These are phyloP conservation scores for Manis javanica DNA, from an alignment of 2,797 vertebrate genomes.

Conservation along the genomic window DNA sequence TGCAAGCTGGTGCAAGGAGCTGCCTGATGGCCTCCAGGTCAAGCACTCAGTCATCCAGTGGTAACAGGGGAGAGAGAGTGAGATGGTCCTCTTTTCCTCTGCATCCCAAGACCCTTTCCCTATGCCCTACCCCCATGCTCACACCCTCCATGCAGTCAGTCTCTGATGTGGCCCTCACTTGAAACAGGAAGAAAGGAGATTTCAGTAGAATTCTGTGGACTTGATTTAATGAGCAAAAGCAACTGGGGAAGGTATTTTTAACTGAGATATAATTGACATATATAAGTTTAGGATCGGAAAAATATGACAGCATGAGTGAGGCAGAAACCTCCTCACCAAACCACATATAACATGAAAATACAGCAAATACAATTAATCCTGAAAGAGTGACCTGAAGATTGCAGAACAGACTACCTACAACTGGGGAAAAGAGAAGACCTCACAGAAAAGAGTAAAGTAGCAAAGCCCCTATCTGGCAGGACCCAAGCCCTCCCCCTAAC, in stretches of 20 bases:
- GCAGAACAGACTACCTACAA: too few relatives aligned
- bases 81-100: too few relatives aligned
- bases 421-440: too few relatives aligned
- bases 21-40: neutral
- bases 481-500: too few relatives aligned
- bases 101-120: neutral
- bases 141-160: neutral
- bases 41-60: neutral
- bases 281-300: too few relatives aligned
- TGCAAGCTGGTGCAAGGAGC: neutral
- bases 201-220: neutral
- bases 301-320: too few relatives aligned
- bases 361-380: too few relatives aligned
- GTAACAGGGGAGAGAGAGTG: neutral
- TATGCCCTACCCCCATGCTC: too few relatives aligned
- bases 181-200: neutral
- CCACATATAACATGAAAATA: too few relatives aligned
- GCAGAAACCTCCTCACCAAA: too few relatives aligned
- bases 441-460: neutral
- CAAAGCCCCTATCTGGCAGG: too few relatives aligned
- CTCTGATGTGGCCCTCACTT: neutral
- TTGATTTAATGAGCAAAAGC: constrained; percentile 3
- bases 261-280: neutral
- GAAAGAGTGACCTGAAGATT: too few relatives aligned
- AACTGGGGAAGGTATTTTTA: neutral